These are phyloP conservation scores for Coracias cyanogaster DNA, from an alignment of 2,797 vertebrate genomes.

Conservation along the genomic window DNA sequence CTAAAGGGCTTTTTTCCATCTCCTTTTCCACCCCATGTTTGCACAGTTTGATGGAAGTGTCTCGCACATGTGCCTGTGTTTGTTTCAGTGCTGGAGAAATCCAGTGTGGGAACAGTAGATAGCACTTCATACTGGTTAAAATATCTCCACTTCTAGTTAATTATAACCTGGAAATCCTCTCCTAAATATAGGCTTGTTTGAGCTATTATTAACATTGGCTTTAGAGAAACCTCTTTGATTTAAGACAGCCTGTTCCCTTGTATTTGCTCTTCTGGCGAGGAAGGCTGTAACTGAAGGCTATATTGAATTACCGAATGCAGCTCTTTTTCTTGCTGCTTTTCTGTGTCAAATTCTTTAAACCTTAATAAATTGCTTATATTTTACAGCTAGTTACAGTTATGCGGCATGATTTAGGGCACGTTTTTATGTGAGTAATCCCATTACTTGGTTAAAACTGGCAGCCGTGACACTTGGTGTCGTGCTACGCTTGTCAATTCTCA, in stretches of 20 bases:
- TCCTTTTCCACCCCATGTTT: not conserved
- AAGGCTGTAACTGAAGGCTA: not conserved
- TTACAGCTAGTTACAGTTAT: not conserved
- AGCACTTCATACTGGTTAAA: not conserved
- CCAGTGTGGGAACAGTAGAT: not conserved
- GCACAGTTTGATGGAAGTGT: not conserved
- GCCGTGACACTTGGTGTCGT: not conserved
- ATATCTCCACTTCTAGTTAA: constrained; percentile 33
- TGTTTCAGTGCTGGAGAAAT: not conserved
- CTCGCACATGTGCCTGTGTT: not conserved
- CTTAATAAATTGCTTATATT: not conserved
- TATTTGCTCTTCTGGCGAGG: not conserved
- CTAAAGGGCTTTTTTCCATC: not conserved
- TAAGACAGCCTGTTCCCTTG: not conserved
- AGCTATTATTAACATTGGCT: constrained; percentile 15
- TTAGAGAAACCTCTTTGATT: constrained; percentile 10
- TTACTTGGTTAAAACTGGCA: not conserved
- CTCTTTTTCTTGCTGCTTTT: not conserved
- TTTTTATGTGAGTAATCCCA: not conserved
- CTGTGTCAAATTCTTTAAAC: not conserved
- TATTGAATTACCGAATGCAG: not conserved
- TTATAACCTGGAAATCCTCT: constrained; percentile 43
- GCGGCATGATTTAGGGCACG: not conserved
- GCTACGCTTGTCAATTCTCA: not conserved
- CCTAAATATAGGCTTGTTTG: constrained; percentile 24